phyloP scores from a whole-genome alignment of 2,888 invertebrate species.

The Luperina testacea region DNA sequence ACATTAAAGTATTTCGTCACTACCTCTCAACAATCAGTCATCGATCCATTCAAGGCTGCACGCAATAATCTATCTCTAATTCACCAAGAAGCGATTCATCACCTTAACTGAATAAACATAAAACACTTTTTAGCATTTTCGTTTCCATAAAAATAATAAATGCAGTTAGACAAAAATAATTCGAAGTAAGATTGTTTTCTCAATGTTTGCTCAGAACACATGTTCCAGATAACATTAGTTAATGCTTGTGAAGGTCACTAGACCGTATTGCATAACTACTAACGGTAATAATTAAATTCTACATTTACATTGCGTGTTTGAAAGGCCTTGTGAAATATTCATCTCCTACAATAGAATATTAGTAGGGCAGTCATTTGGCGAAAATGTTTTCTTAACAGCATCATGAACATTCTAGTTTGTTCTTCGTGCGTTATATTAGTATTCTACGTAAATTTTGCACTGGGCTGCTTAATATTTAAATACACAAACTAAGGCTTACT shows the following conservation, averaged over 20 bases:
- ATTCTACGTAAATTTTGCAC: conserved; percentile 48
- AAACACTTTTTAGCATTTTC: conserved; percentile 3
- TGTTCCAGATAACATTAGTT: conserved; percentile 40
- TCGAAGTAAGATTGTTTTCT: conserved; percentile 33
- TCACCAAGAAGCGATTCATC: conserved; percentile 33
- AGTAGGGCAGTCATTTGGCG: conserved; percentile 46
- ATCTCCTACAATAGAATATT: conserved; percentile 39
- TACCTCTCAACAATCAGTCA: conserved; percentile 2
- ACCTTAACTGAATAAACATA: conserved; percentile 23
- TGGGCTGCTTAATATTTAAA: conserved; percentile 34
- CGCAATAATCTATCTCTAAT: conserved; percentile 21
- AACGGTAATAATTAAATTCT: conserved; percentile 30
- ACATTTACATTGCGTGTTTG: conserved; percentile 39
- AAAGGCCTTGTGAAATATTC: conserved; percentile 47
- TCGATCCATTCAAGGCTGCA: conserved; percentile 35
- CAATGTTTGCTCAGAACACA: conserved; percentile 39
- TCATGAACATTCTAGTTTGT: conserved; percentile 47
- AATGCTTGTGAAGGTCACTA: conserved; percentile 46
- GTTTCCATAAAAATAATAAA: conserved; percentile 38
- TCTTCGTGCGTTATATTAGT: conserved; percentile 25
- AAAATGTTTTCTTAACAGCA: conserved; percentile 21
- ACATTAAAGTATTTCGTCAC: conserved; percentile 29
- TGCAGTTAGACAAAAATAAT: conserved; percentile 42
- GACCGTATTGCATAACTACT: conserved; percentile 32
- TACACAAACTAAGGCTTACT: conserved; percentile 40